phyloP scores from a whole-genome alignment of 2,797 vertebrate species.

The Thalassophryne amazonica region DNA sequence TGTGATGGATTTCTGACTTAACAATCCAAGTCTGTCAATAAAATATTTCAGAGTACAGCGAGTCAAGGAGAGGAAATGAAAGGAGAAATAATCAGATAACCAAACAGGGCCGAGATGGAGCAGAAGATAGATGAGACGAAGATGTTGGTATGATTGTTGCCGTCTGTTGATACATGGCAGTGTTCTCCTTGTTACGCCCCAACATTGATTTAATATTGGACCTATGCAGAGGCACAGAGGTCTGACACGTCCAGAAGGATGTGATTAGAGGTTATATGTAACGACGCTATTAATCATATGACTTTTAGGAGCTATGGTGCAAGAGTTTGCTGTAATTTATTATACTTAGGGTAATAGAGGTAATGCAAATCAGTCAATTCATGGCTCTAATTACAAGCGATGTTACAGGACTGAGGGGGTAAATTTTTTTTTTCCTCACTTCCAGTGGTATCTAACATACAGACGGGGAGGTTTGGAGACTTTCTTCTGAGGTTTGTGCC shows the following conservation, averaged over 20 bases:
- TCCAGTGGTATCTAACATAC: too few relatives aligned
- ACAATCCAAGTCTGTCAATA: constrained; percentile 7
- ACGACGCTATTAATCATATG: constrained; percentile 54
- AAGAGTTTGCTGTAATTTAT: constrained; percentile 28
- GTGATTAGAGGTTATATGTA: constrained; percentile 29
- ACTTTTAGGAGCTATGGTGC: constrained; percentile 6
- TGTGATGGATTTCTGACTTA: constrained; percentile 3
- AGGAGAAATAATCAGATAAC: neutral
- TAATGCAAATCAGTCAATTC: constrained; percentile 6
- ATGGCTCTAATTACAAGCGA: constrained; percentile 16
- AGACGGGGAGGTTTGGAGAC: too few relatives aligned
- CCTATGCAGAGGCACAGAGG: constrained; percentile 6
- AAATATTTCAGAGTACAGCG: neutral
- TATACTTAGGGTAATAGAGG: constrained; percentile 3
- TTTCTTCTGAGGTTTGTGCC: too few relatives aligned
- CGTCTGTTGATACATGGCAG: constrained; percentile 24
- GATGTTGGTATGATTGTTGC: constrained; percentile 23
- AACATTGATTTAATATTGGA: constrained; percentile 33
- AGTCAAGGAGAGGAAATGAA: neutral
- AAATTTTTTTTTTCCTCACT: too few relatives aligned
- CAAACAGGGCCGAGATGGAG: constrained; percentile 7
- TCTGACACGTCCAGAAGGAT: constrained; percentile 9
- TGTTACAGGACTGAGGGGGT: too few relatives aligned
- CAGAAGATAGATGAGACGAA: constrained; percentile 27
- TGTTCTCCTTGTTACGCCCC: constrained; percentile 19